Evolutionary conservation across 2,888 invertebrate species (phyloP).

Genomic region (Ichneumon xanthorius): DNA sequence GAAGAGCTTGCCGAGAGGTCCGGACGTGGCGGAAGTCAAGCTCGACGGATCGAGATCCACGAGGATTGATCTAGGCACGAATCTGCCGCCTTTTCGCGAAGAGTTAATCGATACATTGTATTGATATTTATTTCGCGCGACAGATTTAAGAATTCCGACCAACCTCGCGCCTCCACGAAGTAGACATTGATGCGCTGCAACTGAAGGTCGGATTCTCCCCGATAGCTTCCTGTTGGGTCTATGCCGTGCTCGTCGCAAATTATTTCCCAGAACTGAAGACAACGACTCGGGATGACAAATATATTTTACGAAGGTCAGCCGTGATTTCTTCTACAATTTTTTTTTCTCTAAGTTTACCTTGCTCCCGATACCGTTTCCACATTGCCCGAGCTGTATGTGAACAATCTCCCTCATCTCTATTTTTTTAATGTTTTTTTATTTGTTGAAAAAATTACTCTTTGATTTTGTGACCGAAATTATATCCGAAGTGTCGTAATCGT

Average conservation of each 20-base stretch:
- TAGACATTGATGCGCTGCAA: constrained; percentile 87
- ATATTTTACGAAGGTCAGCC: constrained; percentile 63
- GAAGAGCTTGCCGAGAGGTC: constrained; percentile 87
- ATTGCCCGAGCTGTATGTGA: constrained; percentile 93
- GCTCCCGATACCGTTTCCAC: constrained; percentile 93
- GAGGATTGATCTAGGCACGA: constrained; percentile 87
- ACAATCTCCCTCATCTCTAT: constrained; percentile 92
- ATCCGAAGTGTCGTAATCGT: neutral
- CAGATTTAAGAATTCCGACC: neutral
- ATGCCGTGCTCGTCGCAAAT: constrained; percentile 90
- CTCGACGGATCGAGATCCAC: constrained; percentile 89
- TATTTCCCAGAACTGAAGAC: constrained; percentile 90
- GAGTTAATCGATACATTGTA: neutral
- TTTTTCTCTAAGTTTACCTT: constrained; percentile 86
- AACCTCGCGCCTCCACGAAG: constrained; percentile 86
- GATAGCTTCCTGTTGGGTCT: constrained; percentile 85
- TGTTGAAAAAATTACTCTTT: neutral
- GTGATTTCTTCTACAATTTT: neutral
- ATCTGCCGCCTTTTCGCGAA: constrained; percentile 85
- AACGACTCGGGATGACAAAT: constrained; percentile 76
- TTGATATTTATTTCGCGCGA: neutral
- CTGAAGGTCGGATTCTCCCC: constrained; percentile 87
- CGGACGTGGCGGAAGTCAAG: constrained; percentile 88
- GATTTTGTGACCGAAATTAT: constrained; percentile 60
- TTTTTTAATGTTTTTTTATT: constrained; percentile 69